Evolutionary conservation across 2,113 vertebrate genomes (phyloP).

Genomic region (Nothoprocta pentlandii): DNA sequence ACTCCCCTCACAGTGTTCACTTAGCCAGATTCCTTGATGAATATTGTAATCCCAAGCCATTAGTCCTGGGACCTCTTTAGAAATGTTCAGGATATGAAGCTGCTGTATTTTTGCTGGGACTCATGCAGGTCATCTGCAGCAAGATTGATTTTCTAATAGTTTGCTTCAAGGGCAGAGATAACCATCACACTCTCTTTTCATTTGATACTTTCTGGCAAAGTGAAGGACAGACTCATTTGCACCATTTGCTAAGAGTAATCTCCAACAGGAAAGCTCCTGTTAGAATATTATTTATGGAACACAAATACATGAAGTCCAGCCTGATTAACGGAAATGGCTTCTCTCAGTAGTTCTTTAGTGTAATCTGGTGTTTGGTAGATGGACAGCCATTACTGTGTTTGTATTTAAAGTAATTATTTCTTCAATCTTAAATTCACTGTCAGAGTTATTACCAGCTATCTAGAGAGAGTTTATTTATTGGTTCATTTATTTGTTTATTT

Average conservation of each 20-base stretch:
- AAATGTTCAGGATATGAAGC: neutral
- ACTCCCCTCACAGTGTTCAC: neutral
- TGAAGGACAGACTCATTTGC: slow-evolving; percentile 58
- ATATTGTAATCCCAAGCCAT: neutral
- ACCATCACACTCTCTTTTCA: slow-evolving; percentile 19
- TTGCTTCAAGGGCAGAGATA: slow-evolving; percentile 58
- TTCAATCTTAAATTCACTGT: slow-evolving; percentile 36
- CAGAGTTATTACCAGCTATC: slow-evolving; percentile 21
- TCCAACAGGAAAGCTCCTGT: slow-evolving; percentile 5
- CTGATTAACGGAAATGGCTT: slow-evolving; percentile 69
- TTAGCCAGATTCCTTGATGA: neutral
- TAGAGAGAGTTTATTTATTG: neutral
- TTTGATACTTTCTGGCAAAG: slow-evolving; percentile 20
- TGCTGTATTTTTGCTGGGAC: neutral
- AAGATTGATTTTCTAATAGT: slow-evolving; percentile 49
- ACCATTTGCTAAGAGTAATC: slow-evolving; percentile 49
- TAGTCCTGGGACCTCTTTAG: neutral
- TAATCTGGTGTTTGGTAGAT: slow-evolving; percentile 34
- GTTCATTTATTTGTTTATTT: no score
- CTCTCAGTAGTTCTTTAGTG: slow-evolving; percentile 37
- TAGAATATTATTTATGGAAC: slow-evolving; percentile 64
- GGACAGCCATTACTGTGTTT: neutral
- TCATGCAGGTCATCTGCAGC: slow-evolving; percentile 53
- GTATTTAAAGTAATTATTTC: slow-evolving; percentile 35
- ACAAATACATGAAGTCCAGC: slow-evolving; percentile 34